Evolutionary conservation across 2,797 vertebrate genomes (phyloP).

Genomic region (Poecilia picta): DNA sequence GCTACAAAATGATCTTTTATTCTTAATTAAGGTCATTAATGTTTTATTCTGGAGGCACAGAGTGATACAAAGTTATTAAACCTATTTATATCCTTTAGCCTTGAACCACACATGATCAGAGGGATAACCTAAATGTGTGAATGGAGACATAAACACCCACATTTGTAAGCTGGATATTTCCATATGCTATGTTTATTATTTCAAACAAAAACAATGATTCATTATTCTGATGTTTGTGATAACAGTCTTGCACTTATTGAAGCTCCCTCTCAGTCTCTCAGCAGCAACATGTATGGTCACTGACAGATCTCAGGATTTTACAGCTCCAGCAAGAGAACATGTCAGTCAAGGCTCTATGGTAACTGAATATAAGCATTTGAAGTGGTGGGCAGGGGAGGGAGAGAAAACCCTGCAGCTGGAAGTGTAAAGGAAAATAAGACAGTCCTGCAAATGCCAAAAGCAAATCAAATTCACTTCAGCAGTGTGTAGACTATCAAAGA

Average conservation of each 20-base stretch:
- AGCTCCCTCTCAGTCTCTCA: not conserved
- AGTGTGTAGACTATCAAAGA: conserved; percentile 6
- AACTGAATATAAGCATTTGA: conserved; percentile 9
- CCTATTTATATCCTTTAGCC: not conserved
- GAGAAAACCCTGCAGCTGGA: conserved; percentile 10
- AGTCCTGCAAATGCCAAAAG: conserved; percentile 1
- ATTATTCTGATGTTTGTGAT: not conserved
- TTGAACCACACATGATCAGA: not conserved
- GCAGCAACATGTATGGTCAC: not conserved
- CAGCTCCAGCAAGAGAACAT: not conserved
- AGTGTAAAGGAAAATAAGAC: conserved; percentile 12
- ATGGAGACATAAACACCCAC: not conserved
- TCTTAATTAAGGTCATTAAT: not conserved
- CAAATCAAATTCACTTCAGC: conserved; percentile 4
- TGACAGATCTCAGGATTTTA: conserved; percentile 1
- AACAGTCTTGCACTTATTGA: not conserved
- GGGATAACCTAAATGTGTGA: not conserved
- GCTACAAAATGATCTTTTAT: not conserved
- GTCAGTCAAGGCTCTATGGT: conserved; percentile 14
- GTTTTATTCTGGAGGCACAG: not conserved
- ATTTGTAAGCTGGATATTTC: not conserved
- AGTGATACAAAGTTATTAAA: not conserved
- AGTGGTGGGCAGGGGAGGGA: not conserved
- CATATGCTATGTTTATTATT: not conserved
- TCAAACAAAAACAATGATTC: not conserved